Percentiles rank a stretch among this genome's conserved stretches.
Conservation (phyloP, 2,888 invertebrate genomes). For the Oligia strigilis region DNA sequence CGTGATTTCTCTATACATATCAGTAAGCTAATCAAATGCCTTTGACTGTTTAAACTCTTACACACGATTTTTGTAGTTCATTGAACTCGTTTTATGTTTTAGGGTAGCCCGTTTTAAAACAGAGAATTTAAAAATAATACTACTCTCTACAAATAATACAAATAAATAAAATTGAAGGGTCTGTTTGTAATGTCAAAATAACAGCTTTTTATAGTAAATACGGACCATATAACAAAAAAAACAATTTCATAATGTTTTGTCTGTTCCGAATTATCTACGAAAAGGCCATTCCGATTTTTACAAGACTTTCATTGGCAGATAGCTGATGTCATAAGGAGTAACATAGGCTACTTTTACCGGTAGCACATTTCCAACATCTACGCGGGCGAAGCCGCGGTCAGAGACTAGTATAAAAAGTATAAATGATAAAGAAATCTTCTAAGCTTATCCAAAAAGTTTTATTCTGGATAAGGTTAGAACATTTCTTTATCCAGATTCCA, state of each 20-base stretch:
- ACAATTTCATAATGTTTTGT: not conserved
- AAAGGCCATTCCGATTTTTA: not conserved
- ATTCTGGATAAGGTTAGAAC: too few relatives aligned
- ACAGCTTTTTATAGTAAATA: not conserved
- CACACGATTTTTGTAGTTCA: conserved; percentile 48
- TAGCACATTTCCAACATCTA: not conserved
- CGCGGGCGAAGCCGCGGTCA: not conserved
- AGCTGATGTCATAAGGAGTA: not conserved
- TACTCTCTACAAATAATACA: too few relatives aligned
- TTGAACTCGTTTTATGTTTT: conserved; percentile 23
- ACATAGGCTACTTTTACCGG: not conserved
- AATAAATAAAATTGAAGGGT: not conserved
- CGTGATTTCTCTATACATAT: conserved; percentile 55
- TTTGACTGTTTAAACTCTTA: conserved; percentile 41
- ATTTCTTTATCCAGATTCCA: not conserved
- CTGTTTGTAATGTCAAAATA: not conserved
- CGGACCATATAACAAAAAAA: too few relatives aligned
- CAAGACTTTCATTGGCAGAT: not conserved
- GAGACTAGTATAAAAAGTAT: not conserved
- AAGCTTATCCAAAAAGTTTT: too few relatives aligned
- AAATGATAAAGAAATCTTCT: not conserved
- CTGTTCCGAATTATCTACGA: not conserved
- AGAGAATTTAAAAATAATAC: not conserved
- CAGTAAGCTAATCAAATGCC: conserved; percentile 44
- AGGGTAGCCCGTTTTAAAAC: not conserved